phyloP scores from a whole-genome alignment of 2,113 vertebrate species.

The Axis porcinus region DNA sequence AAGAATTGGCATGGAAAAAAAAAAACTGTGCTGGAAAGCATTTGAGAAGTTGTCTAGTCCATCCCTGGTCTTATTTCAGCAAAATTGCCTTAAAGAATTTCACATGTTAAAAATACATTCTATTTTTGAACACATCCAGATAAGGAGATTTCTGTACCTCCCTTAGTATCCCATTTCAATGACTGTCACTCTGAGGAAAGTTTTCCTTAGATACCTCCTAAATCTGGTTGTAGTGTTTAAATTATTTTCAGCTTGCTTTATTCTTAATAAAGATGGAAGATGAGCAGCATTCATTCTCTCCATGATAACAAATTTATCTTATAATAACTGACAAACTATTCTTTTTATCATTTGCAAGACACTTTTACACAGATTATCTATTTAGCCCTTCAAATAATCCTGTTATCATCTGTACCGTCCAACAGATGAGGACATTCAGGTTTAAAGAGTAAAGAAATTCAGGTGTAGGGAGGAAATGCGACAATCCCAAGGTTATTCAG shows the following conservation, averaged over 20 bases:
- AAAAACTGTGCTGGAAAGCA: neutral
- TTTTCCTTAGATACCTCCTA: constrained; percentile 27
- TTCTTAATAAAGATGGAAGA: neutral
- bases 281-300: neutral
- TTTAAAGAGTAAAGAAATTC: neutral
- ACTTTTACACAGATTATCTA: neutral
- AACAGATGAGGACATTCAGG: neutral
- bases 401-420: neutral
- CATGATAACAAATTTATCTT: neutral
- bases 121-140: constrained; percentile 44
- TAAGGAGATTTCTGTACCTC: constrained; percentile 26
- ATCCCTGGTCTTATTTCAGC: neutral
- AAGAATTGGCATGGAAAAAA: neutral
- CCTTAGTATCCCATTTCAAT: constrained; percentile 21
- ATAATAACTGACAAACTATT: neutral
- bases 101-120: constrained; percentile 39
- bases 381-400: neutral
- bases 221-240: neutral
- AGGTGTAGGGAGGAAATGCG: neutral
- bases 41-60: neutral
- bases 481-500: neutral
- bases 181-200: neutral
- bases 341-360: neutral
- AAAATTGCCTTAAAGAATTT: constrained; percentile 36
- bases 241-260: constrained; percentile 31